Evolutionary conservation across 1,140 invertebrate species (phyloP), one percentile per base, ranked within the genome.

Genomic region (Euglossa dilemma): DNA sequence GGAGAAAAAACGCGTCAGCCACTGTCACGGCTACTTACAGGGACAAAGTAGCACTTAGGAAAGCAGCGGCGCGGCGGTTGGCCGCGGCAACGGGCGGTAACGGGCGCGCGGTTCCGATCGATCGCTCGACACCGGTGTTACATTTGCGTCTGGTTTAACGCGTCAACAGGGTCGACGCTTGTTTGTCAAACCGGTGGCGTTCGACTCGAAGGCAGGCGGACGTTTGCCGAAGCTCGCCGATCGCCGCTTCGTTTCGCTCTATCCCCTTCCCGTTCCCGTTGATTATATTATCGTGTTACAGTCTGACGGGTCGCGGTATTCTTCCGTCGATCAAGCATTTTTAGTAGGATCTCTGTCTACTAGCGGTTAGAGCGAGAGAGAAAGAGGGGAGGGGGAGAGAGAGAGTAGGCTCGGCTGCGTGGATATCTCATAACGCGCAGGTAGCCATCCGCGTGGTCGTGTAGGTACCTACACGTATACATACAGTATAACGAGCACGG

Each of bases 401-500:
- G 36, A n/a, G n/a, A 28, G 28, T 36, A 18, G 18, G 23, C 36
- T 73, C 52, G 23, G 28, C 63, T 77, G 25, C 18, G 36, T 23
- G 45, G 45, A 54, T 79, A 50, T 52, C 66, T 72, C 71, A 63
- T 87, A 87, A 75, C 70, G 72, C 43, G 71, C 81, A 77, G 80
- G 50, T 86, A 87, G 75, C 61, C 64, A 14, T 47, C 18, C n/a
- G 20, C 11, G 20, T 12, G 18, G 6, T 61, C 25, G 64, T 61
- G 25, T 64, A 18, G 20, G 47, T 78, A 14, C 54, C 8, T 50
- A 28, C n/a, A 50, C 14, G 28, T 25, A 43, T 63, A 61, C 18
- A 56, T 20, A 83, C 70, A 57, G 45, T 59, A 59, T 87, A 85
- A 87, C 75, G 80, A 87, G 85, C 77, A 76, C 75, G 73, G 85